Conservation (phyloP, 2,888 invertebrate species). For the Drosophila incognita region DNA sequence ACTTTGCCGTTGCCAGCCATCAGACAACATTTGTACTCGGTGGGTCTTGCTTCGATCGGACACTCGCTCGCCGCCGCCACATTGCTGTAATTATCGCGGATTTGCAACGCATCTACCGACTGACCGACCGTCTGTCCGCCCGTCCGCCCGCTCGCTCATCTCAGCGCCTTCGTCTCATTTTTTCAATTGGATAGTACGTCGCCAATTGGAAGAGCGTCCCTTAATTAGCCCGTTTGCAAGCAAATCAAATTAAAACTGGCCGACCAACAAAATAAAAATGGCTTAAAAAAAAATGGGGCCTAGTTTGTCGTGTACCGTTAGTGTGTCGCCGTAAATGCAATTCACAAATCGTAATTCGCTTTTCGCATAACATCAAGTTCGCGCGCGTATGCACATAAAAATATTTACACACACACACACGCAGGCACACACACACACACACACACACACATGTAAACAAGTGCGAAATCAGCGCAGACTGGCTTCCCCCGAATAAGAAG, state of each 20-base stretch:
- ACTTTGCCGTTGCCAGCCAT: constrained; percentile 79
- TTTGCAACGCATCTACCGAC: constrained; percentile 16
- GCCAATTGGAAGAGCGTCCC: constrained; percentile 42
- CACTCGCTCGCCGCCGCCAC: constrained; percentile 65
- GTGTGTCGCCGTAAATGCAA: constrained; percentile 53
- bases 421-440: constrained; percentile 1
- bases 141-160: background rate
- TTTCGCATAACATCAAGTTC: constrained; percentile 59
- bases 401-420: constrained; percentile 7
- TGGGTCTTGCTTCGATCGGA: constrained; percentile 81
- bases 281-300: constrained; percentile 52
- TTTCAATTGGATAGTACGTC: constrained; percentile 38
- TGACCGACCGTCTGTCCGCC: background rate
- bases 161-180: constrained; percentile 8
- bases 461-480: constrained; percentile 46
- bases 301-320: constrained; percentile 36
- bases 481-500: constrained; percentile 49
- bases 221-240: constrained; percentile 35
- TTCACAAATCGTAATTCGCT: constrained; percentile 25
- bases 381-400: constrained; percentile 51
- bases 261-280: constrained; percentile 25
- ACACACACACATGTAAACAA: constrained; percentile 17
- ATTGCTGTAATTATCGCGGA: constrained; percentile 63
- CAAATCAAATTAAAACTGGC: constrained; percentile 49
- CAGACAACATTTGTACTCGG: constrained; percentile 83